Evolutionary conservation across 2,113 vertebrate species (phyloP).

Genomic region (Crotalus tigris): DNA sequence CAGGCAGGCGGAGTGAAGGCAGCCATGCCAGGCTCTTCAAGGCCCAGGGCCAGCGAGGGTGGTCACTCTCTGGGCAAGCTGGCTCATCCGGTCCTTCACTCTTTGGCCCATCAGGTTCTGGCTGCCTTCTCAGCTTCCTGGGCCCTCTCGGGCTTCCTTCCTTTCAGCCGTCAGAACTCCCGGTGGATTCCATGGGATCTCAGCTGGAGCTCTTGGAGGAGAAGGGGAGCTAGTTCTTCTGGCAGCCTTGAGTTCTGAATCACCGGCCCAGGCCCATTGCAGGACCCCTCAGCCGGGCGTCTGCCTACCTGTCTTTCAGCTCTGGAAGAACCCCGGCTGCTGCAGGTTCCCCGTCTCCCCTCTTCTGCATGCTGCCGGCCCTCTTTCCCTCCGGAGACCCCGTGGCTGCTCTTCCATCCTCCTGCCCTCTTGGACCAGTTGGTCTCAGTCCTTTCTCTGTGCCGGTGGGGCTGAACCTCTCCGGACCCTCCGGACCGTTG

Average conservation of each 20-base stretch:
- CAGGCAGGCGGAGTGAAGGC: neutral
- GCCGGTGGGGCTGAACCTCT: neutral
- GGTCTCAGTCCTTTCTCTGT: neutral
- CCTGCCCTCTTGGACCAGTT: neutral
- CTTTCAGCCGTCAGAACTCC: neutral
- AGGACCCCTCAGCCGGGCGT: neutral
- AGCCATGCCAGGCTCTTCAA: neutral
- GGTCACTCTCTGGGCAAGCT: neutral
- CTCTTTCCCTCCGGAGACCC: neutral
- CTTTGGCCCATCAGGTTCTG: neutral
- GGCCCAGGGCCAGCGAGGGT: rapidly evolving
- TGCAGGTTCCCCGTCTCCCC: neutral
- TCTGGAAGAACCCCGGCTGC: neutral
- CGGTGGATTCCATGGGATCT: neutral
- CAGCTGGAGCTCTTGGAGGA: too few species aligned
- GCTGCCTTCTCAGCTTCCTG: neutral
- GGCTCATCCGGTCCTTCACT: neutral
- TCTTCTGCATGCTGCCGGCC: neutral
- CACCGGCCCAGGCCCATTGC: neutral
- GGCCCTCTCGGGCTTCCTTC: neutral
- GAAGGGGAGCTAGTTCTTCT: neutral
- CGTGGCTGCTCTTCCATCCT: neutral
- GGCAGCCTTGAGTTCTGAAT: neutral
- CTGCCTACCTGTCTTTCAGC: neutral
- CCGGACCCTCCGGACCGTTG: neutral